phyloP scores from a whole-genome alignment of 2,888 invertebrate species.

The Brachyptera putata region DNA sequence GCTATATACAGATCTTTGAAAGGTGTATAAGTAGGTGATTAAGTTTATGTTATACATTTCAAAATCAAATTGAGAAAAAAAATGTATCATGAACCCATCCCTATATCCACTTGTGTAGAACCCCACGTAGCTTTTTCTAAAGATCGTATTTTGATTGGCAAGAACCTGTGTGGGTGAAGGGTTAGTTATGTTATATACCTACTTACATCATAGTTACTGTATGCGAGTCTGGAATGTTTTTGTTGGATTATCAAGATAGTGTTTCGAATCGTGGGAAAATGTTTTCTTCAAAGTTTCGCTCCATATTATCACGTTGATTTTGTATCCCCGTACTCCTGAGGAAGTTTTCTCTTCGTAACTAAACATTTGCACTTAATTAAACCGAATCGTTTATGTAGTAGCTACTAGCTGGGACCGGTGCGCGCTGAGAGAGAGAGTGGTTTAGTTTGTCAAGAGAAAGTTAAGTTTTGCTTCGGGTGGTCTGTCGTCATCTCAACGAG shows the following conservation, averaged over 20 bases:
- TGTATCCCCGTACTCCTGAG: constrained; percentile 15
- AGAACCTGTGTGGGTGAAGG: not conserved
- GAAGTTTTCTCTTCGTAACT: constrained; percentile 23
- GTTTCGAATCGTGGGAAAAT: not conserved
- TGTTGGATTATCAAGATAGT: not conserved
- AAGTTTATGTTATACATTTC: not conserved
- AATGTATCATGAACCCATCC: not conserved
- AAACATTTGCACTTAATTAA: constrained; percentile 30
- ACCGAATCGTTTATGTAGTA: constrained; percentile 22
- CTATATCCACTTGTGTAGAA: not conserved
- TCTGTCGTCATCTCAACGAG: constrained; percentile 14
- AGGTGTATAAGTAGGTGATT: constrained; percentile 17
- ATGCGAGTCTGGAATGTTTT: constrained; percentile 14
- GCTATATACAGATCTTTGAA: not conserved
- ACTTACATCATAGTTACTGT: not conserved
- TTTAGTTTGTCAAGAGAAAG: constrained; percentile 22
- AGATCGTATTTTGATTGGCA: not conserved
- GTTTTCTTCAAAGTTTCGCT: constrained; percentile 12
- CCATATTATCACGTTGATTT: not conserved
- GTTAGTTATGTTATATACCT: not conserved
- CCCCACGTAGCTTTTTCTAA: not conserved
- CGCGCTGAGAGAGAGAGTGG: constrained; percentile 6
- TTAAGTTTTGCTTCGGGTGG: constrained; percentile 24
- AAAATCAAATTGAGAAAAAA: not conserved
- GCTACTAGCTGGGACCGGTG: not conserved